Base-by-base conservation (phyloP, 2,797 vertebrate species). In the Lagothrix lagotricha region DNA sequence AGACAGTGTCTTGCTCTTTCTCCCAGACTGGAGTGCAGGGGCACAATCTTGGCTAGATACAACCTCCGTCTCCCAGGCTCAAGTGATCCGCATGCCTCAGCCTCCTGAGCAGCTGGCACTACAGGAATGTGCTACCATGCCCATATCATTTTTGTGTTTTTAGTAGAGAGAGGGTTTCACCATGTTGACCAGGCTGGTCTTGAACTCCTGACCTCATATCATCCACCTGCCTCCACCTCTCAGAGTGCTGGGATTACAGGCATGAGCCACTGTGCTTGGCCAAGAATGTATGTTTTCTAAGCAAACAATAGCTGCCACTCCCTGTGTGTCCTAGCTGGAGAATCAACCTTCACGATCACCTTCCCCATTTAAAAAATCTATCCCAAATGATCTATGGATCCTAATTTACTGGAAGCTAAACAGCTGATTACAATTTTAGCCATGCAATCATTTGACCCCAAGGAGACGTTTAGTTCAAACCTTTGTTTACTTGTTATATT, bases 61-160 rank as follows among this genome's bases (percentile, higher is more conserved):
- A 19, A 67, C 33, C 15, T 67, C 64, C 0, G 4, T 33, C 33
- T 67, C 33, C 33, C 33, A 8, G 15, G 64, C 33, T n/a, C 33
- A 15, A 64, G 30, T 17, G 14, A 67, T n/a, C 17, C 33, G n/a
- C 64, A 17, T n/a, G 15, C 7, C 64, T 67, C 64, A 19, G 33
- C 64, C 64, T 67, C 7, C 30, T 67, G 64, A 67, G 33, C n/a
- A 67, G 17, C 64, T n/a, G 33, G 15, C 33, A n/a, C 17, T n/a
- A n/a, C 7, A n/a, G 33, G 7, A 17, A 67, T 4, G 4, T 0
- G 1, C 33, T 15, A 67, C 64, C 33, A 67, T 0, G 15, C 33
- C 15, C 15, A 67, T 33, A 33, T 67, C 17, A 19, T 67, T 67
- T n/a, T 67, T 67, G 15, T n/a, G 9, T n/a, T 67, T 19, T 67